Conservation (phyloP, 1,140 invertebrate species). For the Euwallacea fornicatus region DNA sequence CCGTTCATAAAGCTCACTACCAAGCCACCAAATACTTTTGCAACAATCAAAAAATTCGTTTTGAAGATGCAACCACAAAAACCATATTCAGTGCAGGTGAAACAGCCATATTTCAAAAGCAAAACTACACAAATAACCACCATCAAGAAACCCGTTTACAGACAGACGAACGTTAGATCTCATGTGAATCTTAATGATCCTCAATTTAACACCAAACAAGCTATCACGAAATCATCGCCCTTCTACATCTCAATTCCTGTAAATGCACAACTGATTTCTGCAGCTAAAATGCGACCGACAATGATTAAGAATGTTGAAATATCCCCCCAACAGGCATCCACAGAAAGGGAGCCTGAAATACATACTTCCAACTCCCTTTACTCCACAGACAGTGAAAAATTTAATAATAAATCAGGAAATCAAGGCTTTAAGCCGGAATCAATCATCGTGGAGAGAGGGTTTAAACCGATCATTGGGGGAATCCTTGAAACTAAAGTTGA, state of each 20-base stretch:
- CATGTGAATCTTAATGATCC: too few relatives aligned
- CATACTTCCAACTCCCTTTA: slow-evolving; percentile 20
- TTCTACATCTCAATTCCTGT: background rate
- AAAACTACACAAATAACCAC: background rate
- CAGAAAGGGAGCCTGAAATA: slow-evolving; percentile 44
- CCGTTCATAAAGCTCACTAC: slow-evolving; percentile 14
- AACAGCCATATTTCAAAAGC: slow-evolving; percentile 3
- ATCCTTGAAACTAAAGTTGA: slow-evolving; percentile 59
- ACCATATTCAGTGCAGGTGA: slow-evolving; percentile 1
- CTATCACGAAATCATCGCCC: background rate
- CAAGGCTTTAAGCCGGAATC: slow-evolving; percentile 78
- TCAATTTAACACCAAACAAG: background rate
- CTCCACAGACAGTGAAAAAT: background rate
- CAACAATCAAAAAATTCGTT: background rate
- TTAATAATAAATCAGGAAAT: slow-evolving; percentile 44
- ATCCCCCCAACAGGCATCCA: slow-evolving; percentile 47
- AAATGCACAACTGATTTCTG: background rate
- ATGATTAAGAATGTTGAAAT: slow-evolving; percentile 43
- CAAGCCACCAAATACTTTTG: background rate
- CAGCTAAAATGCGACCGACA: background rate
- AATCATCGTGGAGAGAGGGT: slow-evolving; percentile 79
- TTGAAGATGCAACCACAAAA: background rate
- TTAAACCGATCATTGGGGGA: slow-evolving; percentile 71
- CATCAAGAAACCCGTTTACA: slow-evolving; percentile 7
- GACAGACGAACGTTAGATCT: background rate